Evolutionary conservation across 1,140 invertebrate species (phyloP).

Genomic region (Leptopilina clavipes): DNA sequence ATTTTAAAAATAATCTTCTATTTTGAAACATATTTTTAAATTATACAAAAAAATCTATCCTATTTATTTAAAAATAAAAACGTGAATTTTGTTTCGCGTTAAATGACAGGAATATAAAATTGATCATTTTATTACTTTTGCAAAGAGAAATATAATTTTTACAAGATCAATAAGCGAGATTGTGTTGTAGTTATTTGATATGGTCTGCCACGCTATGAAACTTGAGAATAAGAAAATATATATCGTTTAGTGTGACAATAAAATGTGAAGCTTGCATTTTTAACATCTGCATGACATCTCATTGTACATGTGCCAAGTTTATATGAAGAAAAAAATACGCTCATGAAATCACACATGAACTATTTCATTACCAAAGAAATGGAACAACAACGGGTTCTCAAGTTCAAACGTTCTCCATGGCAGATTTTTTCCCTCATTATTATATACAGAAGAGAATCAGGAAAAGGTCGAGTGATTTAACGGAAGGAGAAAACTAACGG

Average conservation of each 20-base stretch:
- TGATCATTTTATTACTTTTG: neutral
- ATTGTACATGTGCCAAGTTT: neutral
- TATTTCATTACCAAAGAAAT: neutral
- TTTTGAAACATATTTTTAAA: too few species aligned
- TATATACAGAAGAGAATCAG: neutral
- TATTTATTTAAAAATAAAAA: too few species aligned
- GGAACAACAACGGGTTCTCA: slow-evolving; percentile 16
- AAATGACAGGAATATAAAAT: neutral
- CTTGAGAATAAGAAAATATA: neutral
- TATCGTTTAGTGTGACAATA: slow-evolving; percentile 7
- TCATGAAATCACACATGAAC: neutral
- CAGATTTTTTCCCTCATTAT: slow-evolving; percentile 20
- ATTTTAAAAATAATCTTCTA: too few species aligned
- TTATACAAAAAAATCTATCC: too few species aligned
- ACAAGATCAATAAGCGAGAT: neutral
- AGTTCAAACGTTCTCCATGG: slow-evolving; percentile 22
- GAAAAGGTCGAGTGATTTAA: slow-evolving; percentile 16
- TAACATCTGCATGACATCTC: neutral
- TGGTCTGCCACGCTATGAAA: neutral
- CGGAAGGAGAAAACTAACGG: slow-evolving; percentile 24
- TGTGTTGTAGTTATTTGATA: neutral
- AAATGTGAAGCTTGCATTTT: slow-evolving; percentile 17
- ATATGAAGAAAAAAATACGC: neutral
- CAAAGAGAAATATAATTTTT: neutral
- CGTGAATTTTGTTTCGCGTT: too few species aligned